A percentile compares a stretch with the other conserved stretches of the same genome.
Evolutionary conservation across 2,888 invertebrate genomes (phyloP).

Genomic region (Pseudococcus longispinus): DNA sequence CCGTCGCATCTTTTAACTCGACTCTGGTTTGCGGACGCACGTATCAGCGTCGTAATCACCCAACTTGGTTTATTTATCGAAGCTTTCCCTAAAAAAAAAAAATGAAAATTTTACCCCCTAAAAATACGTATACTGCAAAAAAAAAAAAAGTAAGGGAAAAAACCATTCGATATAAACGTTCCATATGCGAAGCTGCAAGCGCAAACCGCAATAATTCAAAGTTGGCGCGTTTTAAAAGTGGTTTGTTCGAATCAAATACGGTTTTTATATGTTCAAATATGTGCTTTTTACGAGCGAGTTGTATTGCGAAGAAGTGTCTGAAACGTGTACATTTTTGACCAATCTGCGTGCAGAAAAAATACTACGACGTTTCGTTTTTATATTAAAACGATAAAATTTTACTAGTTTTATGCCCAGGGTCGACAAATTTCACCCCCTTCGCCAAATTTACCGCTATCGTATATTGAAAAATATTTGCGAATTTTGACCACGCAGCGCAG

Average conservation of each 20-base stretch:
- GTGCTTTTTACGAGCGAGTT: background rate
- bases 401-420: background rate
- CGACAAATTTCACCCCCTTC: background rate
- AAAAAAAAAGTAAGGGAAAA: background rate
- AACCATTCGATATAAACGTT: background rate
- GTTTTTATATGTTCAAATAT: background rate
- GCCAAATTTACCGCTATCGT: background rate
- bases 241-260: background rate
- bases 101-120: background rate
- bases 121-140: too few species aligned
- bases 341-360: background rate
- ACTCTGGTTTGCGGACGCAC: background rate
- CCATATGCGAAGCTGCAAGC: slow-evolving; percentile 1
- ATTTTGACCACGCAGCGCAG: background rate
- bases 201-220: background rate
- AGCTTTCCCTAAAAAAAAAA: background rate
- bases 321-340: slow-evolving; percentile 19
- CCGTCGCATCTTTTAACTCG: background rate
- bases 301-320: background rate
- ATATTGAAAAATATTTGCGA: background rate
- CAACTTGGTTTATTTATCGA: background rate
- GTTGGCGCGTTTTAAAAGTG: background rate
- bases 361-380: background rate
- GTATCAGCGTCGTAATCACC: background rate
- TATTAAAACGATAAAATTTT: background rate